Percentiles rank a stretch among this genome's conserved stretches.
These are phyloP conservation scores for Eublepharis macularius DNA, from an alignment of 2,113 vertebrate species.

Conservation along the genomic window DNA sequence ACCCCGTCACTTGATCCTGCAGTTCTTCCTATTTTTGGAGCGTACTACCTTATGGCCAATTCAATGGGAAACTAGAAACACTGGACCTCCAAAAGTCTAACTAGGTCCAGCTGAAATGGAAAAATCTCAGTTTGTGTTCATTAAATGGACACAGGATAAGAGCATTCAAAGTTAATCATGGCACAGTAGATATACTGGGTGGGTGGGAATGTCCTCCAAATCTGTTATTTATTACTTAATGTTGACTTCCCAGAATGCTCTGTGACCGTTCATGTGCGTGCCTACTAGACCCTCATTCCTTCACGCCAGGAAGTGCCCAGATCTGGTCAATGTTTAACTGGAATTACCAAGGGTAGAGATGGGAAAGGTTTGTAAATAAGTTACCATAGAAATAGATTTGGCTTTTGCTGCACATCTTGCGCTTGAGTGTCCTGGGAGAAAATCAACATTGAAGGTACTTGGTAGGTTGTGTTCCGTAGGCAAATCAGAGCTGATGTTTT, in stretches of 20 bases:
- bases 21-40: too few species aligned
- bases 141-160: not conserved
- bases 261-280: constrained; percentile 23
- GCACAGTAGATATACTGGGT: not conserved
- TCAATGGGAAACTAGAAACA: too few species aligned
- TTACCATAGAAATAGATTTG: constrained; percentile 41
- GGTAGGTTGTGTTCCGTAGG: not conserved
- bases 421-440: constrained; percentile 3
- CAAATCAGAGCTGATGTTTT: not conserved
- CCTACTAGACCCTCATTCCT: not conserved
- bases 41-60: too few species aligned
- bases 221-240: not conserved
- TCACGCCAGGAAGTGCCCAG: constrained; percentile 10
- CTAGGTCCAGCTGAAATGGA: too few species aligned
- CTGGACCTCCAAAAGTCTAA: too few species aligned
- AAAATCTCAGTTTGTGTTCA: too few species aligned
- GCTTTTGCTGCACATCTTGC: constrained; percentile 8
- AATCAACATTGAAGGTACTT: constrained; percentile 10
- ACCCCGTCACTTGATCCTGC: too few species aligned
- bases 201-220: not conserved
- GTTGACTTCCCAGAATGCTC: accelerated
- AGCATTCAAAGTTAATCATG: not conserved
- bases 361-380: not conserved
- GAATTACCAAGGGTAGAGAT: constrained; percentile 40
- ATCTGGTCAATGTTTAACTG: constrained; percentile 78